These are phyloP conservation scores for Trochalopteron elliotii DNA, from an alignment of 2,113 vertebrate species.

Conservation along the genomic window DNA sequence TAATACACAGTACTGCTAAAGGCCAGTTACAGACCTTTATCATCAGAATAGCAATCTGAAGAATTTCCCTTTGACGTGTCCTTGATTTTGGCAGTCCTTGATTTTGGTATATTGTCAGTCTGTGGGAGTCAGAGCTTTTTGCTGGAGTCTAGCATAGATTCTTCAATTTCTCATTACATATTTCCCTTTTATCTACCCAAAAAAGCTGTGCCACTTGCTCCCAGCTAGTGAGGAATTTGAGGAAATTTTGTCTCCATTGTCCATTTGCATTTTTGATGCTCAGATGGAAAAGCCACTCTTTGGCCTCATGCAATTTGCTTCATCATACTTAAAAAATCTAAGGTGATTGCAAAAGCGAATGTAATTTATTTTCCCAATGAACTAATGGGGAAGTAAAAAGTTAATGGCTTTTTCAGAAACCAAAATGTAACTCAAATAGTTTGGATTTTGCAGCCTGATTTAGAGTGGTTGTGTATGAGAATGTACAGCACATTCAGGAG, in stretches of 20 bases:
- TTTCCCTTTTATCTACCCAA: background rate
- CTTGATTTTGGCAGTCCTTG: background rate
- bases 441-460: background rate
- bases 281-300: background rate
- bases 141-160: background rate
- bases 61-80: background rate
- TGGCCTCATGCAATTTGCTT: background rate
- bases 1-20: background rate
- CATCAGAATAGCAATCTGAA: background rate
- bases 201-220: background rate
- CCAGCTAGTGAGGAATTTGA: background rate
- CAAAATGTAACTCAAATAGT: background rate
- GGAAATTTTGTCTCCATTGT: background rate
- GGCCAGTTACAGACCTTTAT: background rate
- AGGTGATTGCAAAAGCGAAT: background rate
- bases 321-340: background rate
- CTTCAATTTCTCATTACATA: background rate
- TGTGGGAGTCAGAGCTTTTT: background rate
- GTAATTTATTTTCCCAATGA: background rate
- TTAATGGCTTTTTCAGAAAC: background rate
- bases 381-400: background rate
- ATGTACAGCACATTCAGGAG: background rate
- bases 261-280: background rate
- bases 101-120: background rate
- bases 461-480: background rate